phyloP scores from a whole-genome alignment of 92 coral and sea anemone genomes.

The Ricordea florida region DNA sequence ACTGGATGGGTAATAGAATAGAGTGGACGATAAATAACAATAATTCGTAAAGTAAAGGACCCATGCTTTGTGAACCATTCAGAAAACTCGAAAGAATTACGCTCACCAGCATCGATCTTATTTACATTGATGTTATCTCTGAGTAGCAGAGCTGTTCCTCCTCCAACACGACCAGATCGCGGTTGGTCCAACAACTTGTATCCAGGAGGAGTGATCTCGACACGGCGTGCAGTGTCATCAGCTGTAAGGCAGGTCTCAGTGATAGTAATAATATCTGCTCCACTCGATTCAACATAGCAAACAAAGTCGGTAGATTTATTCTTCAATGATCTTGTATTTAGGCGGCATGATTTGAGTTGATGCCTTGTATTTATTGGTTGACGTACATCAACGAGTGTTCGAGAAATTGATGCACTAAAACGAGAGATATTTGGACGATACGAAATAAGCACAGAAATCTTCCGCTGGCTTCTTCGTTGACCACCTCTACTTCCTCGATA shows the following conservation, averaged over 20 bases:
- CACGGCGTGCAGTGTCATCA: constrained; percentile 30
- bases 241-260: constrained; percentile 54
- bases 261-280: constrained; percentile 40
- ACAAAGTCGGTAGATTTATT: constrained; percentile 59
- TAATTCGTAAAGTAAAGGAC: background rate
- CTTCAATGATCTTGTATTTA: constrained; percentile 53
- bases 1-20: background rate
- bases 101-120: constrained; percentile 32
- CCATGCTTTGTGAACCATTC: constrained; percentile 34
- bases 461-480: background rate
- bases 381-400: constrained; percentile 15
- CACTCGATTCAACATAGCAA: constrained; percentile 24
- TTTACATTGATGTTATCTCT: constrained; percentile 19
- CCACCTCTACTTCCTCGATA: background rate
- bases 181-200: constrained; percentile 51
- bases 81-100: constrained; percentile 54
- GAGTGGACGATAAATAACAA: too few species aligned
- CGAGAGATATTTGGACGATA: too few species aligned
- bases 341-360: constrained; percentile 28
- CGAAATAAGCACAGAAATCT: background rate
- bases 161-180: constrained; percentile 31
- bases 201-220: constrained; percentile 30
- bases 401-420: too few species aligned
- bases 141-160: constrained; percentile 49
- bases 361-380: background rate